Percentiles rank a stretch among this genome's conserved stretches.
Conservation (phyloP, 2,888 invertebrate species). For the Eulithis prunata region DNA sequence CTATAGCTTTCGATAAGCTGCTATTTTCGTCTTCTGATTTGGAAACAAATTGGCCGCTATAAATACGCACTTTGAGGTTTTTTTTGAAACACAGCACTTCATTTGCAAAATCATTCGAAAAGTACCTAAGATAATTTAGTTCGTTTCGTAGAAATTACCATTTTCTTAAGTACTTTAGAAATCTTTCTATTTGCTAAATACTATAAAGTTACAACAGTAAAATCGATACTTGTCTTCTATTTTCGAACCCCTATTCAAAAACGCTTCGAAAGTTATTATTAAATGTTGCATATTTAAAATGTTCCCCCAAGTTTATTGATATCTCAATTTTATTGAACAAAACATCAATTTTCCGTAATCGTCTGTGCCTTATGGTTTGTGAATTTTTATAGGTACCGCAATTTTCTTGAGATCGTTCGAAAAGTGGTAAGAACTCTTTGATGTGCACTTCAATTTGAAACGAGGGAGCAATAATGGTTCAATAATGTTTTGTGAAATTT, state of each 20-base stretch:
- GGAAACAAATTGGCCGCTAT: too few relatives aligned
- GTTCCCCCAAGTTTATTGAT: conserved; percentile 53
- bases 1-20: conserved; percentile 38
- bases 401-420: conserved; percentile 49
- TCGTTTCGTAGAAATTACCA: too few relatives aligned
- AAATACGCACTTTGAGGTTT: too few relatives aligned
- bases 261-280: conserved; percentile 69
- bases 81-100: too few relatives aligned
- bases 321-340: conserved; percentile 61
- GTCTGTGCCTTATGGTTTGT: conserved; percentile 60
- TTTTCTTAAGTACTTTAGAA: too few relatives aligned
- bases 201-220: conserved; percentile 19
- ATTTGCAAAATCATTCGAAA: too few relatives aligned
- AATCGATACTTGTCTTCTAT: conserved; percentile 44
- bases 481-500: too few relatives aligned
- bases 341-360: conserved; percentile 49
- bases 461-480: neutral
- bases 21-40: too few relatives aligned
- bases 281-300: conserved; percentile 80
- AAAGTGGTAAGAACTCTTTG: conserved; percentile 47
- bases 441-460: conserved; percentile 16
- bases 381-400: conserved; percentile 48
- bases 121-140: too few relatives aligned
- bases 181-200: neutral
- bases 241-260: conserved; percentile 50